Base-by-base conservation (phyloP, 1,140 invertebrate genomes). In the Platyura marginata region DNA sequence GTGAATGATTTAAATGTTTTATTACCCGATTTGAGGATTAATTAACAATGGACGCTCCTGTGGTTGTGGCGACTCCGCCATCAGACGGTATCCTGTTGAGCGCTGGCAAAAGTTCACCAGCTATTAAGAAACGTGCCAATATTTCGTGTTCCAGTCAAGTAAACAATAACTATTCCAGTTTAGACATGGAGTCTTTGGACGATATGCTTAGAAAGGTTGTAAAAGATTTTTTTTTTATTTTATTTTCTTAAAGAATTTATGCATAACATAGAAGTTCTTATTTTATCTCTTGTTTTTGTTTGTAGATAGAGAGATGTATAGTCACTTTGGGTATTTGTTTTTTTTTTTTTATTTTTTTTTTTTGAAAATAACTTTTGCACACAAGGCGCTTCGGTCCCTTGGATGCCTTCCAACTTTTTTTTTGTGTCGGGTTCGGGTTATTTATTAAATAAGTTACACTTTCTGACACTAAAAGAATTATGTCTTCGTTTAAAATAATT, bases 131-230 rank as follows among this genome's bases (percentile, higher is more conserved):
- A 40, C 53, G 57, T 37, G 57, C 58, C 43, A 60, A 38, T 18
- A 11, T 57, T 8, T 59, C 52, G 45, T 60, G 62, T 57, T 61
- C 57, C 44, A 60, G 57, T 47, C 64, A 63, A 45, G 66, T 64
- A 42, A 74, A 74, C 48, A 74, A 71, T 61, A 75, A 74, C 65
- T 78, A 77, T 63, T 71, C 72, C 59, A 38, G 11, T 18, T 18
- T 38, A 21, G 78, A 81, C 65, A 80, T 81, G 71, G 78, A 82
- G 56, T 81, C 79, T 48, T 67, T 82, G 49, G 78, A 82, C 60
- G 79, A 82, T 66, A 81, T 81, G 77, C 70, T 82, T 56, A 73
- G 77, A 58, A 82, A 82, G 79, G 79, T 82, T 69, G 71, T 29
- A 29, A 8, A 6, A 29, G 25, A 8, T 29, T 29, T 29, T 13